Conservation (phyloP, 2,888 invertebrate genomes). For the Hemaris fuciformis region DNA sequence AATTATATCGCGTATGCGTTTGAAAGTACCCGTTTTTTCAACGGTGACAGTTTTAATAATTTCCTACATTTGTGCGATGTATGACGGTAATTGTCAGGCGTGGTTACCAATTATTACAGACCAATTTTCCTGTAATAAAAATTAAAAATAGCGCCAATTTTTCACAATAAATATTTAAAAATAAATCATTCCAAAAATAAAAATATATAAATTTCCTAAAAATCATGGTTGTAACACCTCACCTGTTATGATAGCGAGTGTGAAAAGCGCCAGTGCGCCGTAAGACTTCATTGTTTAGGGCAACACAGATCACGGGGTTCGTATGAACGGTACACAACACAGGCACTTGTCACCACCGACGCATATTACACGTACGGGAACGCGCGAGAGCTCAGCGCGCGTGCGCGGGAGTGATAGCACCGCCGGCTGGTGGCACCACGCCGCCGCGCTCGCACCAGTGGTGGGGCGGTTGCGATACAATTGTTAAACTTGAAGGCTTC, state of each 20-base stretch:
- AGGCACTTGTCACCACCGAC: slow-evolving; percentile 70
- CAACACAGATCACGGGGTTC: slow-evolving; percentile 52
- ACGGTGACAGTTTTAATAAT: not conserved
- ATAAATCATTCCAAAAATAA: not conserved
- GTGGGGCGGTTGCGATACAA: slow-evolving; percentile 53
- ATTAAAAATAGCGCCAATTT: not conserved
- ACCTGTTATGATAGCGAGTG: slow-evolving; percentile 69
- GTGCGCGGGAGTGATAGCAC: slow-evolving; percentile 59
- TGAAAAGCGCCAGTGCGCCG: slow-evolving; percentile 59
- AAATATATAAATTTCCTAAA: not conserved
- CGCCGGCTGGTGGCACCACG: slow-evolving; percentile 24
- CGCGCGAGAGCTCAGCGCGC: slow-evolving; percentile 76
- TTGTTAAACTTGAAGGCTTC: slow-evolving; percentile 47
- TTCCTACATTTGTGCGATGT: not conserved
- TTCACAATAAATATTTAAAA: not conserved
- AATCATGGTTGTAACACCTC: slow-evolving; percentile 24
- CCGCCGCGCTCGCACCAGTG: slow-evolving; percentile 30
- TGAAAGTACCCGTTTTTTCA: slow-evolving; percentile 20
- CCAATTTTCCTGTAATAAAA: not conserved
- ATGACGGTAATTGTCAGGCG: not conserved
- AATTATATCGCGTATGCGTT: slow-evolving; percentile 21
- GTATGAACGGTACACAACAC: slow-evolving; percentile 65
- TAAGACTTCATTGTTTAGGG: slow-evolving; percentile 65
- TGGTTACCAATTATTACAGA: not conserved
- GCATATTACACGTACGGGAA: slow-evolving; percentile 58